Base-by-base conservation (phyloP, 1,140 invertebrate genomes). In the Bombyx mandarina region DNA sequence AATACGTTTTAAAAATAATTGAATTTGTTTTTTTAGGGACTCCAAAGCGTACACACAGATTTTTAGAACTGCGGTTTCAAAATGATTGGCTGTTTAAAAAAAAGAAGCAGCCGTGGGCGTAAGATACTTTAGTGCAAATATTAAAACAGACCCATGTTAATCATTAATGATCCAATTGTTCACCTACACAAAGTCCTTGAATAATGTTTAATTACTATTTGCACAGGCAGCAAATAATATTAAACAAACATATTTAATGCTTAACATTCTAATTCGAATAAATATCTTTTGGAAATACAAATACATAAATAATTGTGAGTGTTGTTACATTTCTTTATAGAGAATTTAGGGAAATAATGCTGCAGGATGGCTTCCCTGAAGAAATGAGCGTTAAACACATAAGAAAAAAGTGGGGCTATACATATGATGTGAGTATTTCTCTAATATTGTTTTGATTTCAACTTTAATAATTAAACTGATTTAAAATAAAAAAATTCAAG, bases 361-460 rank as follows among this genome's bases (percentile, higher is more conserved):
- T 80, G 22, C 68, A 84, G 18, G 75, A 75, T 64, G 83, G 80
- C n/a, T 86, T 85, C 62, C 83, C 83, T 12, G 62, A 75, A 56
- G 75, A 79, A 54, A 83, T 87, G 71, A 79, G 82, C 26, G n/a
- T 83, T 45, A 69, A 73, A 18, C 82, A 87, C 70, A 75, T 85
- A 6, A 76, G 83, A 47, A 87, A 85, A 56, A 87, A 87, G 51
- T 87, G 82, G 82, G 75, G 76, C 22, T 87, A 85, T 22, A 82
- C 73, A 52, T 85, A 81, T 76, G 82, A 87, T 79, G 83, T 87
- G 67, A 79, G 83, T 83, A 47, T 6, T 55, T 18, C 12, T 42
- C 3, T 54, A 47, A 43, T 10, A 50, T 54, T 54, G 48, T 52
- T 63, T 56, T 12, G 56, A 50, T 51, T 53, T 47, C 26, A 3